A percentile compares a stretch with the other conserved stretches of the same genome.
Conservation (phyloP, 2,113 vertebrate species). For the Callipepla squamata region DNA sequence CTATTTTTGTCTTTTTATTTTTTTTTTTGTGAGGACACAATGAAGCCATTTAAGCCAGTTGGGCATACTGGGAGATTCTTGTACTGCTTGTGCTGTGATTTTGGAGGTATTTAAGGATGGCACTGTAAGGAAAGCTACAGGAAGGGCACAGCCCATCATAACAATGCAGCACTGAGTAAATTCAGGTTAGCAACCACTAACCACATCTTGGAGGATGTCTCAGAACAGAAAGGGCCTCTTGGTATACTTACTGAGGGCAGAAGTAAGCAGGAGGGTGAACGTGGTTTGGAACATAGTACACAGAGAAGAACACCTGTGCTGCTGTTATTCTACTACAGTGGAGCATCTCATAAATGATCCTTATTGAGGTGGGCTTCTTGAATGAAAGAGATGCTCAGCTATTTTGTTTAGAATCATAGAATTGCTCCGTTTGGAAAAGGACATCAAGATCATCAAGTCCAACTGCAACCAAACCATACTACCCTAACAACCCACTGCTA, state of each 20-base stretch:
- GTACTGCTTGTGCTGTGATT: background rate
- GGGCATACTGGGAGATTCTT: background rate
- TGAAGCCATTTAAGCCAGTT: background rate
- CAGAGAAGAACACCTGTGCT: background rate
- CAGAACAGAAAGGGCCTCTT: background rate
- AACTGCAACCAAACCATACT: too few relatives aligned
- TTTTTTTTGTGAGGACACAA: background rate
- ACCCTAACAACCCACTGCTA: too few relatives aligned
- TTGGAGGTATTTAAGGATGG: background rate
- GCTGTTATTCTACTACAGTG: background rate
- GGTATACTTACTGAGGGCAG: background rate
- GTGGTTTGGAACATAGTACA: background rate
- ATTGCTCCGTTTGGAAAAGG: too few relatives aligned
- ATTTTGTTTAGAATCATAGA: background rate
- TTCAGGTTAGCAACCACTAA: background rate
- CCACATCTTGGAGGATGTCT: background rate
- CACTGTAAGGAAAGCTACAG: background rate
- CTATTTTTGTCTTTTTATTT: background rate
- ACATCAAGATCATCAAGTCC: too few relatives aligned
- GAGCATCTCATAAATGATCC: background rate
- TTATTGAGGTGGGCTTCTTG: background rate
- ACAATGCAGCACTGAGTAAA: background rate
- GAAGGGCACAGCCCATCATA: background rate
- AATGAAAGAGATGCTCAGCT: background rate
- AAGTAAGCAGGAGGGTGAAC: background rate